Evolutionary conservation across 2,888 invertebrate species (phyloP).

Genomic region (Oligia strigilis): DNA sequence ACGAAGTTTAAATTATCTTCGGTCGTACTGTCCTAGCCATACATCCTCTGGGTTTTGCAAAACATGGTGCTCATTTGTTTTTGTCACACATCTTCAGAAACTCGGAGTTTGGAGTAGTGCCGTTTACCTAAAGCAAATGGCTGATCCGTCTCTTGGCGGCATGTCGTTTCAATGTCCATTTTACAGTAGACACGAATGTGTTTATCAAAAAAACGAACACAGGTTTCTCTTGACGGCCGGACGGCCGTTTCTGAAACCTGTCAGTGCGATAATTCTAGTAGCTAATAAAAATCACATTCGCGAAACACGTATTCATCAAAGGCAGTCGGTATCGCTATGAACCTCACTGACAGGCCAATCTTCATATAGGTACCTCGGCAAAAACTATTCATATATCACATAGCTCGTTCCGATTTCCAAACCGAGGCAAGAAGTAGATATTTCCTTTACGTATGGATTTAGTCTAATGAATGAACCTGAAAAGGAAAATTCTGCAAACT

Average conservation of each 20-base stretch:
- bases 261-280: background rate
- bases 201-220: too few species aligned
- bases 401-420: background rate
- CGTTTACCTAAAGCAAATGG: background rate
- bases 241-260: too few species aligned
- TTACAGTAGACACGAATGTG: background rate
- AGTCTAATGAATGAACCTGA: too few species aligned
- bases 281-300: background rate
- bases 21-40: background rate
- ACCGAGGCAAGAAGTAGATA: background rate
- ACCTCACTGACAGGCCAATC: background rate
- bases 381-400: background rate
- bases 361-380: background rate
- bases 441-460: background rate
- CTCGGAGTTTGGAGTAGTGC: background rate
- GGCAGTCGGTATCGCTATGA: background rate
- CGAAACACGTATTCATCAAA: background rate
- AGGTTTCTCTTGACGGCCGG: too few species aligned
- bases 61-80: background rate
- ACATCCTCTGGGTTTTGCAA: background rate
- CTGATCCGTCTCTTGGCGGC: background rate
- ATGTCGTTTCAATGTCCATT: background rate
- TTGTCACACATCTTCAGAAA: background rate
- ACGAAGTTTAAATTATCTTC: slow-evolving; percentile 27
- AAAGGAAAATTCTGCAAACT: too few species aligned